Percentiles rank a stretch among this genome's conserved stretches.
phyloP scores from a whole-genome alignment of 2,888 invertebrate species.

The Agrotis exclamationis region DNA sequence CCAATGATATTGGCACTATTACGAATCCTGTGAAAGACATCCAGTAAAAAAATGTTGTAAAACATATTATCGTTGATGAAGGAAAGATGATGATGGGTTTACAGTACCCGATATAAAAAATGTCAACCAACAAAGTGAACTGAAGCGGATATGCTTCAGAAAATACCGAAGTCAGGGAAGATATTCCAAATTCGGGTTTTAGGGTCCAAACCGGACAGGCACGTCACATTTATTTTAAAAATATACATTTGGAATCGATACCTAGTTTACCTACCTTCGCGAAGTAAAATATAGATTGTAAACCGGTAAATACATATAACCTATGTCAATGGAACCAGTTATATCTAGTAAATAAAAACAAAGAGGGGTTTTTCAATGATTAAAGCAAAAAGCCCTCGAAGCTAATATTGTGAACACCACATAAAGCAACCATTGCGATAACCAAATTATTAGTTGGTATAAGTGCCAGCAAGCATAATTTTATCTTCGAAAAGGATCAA shows the following conservation, averaged over 20 bases:
- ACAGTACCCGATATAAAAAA: background rate
- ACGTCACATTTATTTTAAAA: background rate
- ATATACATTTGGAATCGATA: too few relatives aligned
- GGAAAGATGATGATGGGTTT: background rate
- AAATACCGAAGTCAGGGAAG: background rate
- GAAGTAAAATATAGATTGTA: background rate
- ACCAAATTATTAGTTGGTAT: slow-evolving; percentile 61
- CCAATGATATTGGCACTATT: slow-evolving; percentile 5
- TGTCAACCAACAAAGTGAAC: background rate
- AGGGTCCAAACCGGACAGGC: background rate
- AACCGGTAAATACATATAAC: background rate
- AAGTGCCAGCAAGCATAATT: slow-evolving; percentile 70
- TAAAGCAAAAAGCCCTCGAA: slow-evolving; percentile 8
- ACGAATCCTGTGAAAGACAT: slow-evolving; percentile 32
- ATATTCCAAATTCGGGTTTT: slow-evolving; percentile 7
- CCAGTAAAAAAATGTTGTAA: too few relatives aligned
- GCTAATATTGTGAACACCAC: slow-evolving; percentile 5
- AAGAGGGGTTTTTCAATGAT: background rate
- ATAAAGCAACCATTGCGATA: slow-evolving; percentile 1
- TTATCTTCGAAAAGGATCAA: slow-evolving; percentile 70
- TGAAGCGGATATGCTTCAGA: background rate
- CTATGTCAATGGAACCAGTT: background rate
- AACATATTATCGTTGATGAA: too few relatives aligned
- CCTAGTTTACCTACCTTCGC: too few relatives aligned
- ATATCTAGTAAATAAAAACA: slow-evolving; percentile 6